A percentile compares a stretch with the other conserved stretches of the same genome.
These are phyloP conservation scores for Hystrix brachyura DNA, from an alignment of 2,113 vertebrate genomes.

Conservation along the genomic window DNA sequence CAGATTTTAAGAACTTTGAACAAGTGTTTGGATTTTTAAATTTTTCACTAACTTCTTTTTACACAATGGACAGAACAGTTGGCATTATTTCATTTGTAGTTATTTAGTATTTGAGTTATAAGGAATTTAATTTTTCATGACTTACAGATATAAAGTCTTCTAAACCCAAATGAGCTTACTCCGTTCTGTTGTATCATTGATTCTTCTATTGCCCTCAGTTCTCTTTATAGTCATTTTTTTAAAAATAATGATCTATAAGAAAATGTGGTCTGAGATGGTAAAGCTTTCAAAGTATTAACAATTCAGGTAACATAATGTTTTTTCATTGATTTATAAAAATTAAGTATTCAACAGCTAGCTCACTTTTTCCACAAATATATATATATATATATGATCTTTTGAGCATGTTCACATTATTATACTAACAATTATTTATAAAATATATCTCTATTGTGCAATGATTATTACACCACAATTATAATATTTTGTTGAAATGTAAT, in stretches of 20 bases:
- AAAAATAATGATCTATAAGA: not conserved
- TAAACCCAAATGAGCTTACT: not conserved
- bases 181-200: not conserved
- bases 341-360: not conserved
- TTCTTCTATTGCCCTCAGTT: not conserved
- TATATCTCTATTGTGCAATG: not conserved
- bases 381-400: no score
- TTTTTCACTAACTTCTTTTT: not conserved
- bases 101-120: not conserved
- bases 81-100: not conserved
- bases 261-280: not conserved
- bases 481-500: not conserved
- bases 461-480: not conserved
- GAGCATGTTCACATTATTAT: not conserved
- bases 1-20: not conserved
- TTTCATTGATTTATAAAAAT: not conserved
- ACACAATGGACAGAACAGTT: not conserved
- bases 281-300: not conserved
- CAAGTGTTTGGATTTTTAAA: not conserved
- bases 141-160: not conserved
- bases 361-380: not conserved
- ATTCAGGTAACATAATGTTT: not conserved
- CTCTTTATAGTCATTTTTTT: not conserved
- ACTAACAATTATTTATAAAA: not conserved
- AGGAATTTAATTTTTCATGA: not conserved